Percentiles rank a stretch among this genome's conserved stretches.
phyloP scores from a whole-genome alignment of 1,140 invertebrate genomes.

The Monomorium pharaonis region DNA sequence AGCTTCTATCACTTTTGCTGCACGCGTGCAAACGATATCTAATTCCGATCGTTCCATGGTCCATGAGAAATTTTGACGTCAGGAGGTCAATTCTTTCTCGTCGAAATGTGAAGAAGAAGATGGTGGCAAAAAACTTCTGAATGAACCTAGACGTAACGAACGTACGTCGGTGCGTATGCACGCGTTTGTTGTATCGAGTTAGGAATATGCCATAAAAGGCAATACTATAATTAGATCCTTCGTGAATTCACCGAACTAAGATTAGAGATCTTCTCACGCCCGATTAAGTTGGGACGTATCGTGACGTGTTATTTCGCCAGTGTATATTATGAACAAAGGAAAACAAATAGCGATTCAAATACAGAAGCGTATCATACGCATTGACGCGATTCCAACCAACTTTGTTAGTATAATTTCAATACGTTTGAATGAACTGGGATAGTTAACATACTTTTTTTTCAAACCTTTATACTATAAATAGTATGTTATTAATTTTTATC shows the following conservation, averaged over 20 bases:
- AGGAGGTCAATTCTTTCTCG: slow-evolving; percentile 67
- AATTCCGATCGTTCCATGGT: neutral
- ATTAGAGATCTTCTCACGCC: slow-evolving; percentile 67
- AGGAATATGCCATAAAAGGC: slow-evolving; percentile 66
- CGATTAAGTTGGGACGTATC: slow-evolving; percentile 41
- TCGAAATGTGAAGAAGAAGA: neutral
- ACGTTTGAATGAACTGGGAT: neutral
- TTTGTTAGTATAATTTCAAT: neutral
- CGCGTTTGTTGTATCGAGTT: slow-evolving; percentile 17
- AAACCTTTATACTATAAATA: too few relatives aligned
- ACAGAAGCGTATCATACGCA: slow-evolving; percentile 12
- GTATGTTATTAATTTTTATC: too few relatives aligned
- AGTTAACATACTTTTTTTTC: neutral
- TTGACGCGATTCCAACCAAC: neutral
- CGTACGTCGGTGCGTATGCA: slow-evolving; percentile 31
- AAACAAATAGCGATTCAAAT: slow-evolving; percentile 58
- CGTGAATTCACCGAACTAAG: slow-evolving; percentile 55
- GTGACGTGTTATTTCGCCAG: slow-evolving; percentile 24
- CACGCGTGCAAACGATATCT: neutral
- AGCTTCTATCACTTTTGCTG: neutral
- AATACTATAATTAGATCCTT: slow-evolving; percentile 71
- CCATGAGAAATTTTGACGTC: slow-evolving; percentile 68
- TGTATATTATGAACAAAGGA: slow-evolving; percentile 7
- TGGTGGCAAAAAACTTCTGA: slow-evolving; percentile 68
- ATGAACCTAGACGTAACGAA: slow-evolving; percentile 68